Evolutionary conservation across 2,113 vertebrate genomes (phyloP).

Genomic region (Xenopus borealis): DNA sequence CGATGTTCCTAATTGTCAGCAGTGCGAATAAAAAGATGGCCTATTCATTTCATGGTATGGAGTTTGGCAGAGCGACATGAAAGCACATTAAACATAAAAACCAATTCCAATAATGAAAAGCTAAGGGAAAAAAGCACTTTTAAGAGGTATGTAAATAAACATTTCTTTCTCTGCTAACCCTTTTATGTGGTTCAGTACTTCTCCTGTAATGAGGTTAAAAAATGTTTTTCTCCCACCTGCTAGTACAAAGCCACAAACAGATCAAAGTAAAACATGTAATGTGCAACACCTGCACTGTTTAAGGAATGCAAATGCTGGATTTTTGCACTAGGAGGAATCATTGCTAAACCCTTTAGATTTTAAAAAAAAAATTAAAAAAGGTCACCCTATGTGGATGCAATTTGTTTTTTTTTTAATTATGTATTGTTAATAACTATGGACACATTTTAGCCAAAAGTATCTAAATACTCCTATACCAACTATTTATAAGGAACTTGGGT

Average conservation of each 20-base stretch:
- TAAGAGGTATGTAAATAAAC: constrained; percentile 30
- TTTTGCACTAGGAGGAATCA: constrained; percentile 20
- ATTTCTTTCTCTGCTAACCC: constrained; percentile 8
- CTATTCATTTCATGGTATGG: neutral
- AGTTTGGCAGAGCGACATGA: neutral
- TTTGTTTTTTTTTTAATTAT: no score
- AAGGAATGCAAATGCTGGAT: constrained; percentile 51
- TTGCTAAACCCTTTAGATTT: constrained; percentile 7
- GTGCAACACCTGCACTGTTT: constrained; percentile 54
- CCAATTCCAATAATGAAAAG: constrained; percentile 1
- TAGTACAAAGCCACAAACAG: constrained; percentile 56
- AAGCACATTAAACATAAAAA: neutral
- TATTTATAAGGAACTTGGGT: no score
- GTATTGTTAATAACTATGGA: no score
- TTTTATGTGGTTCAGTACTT: constrained; percentile 52
- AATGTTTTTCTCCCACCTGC: constrained; percentile 55
- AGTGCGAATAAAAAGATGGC: neutral
- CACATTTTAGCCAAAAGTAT: no score
- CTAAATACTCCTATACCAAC: no score
- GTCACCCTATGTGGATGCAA: no score
- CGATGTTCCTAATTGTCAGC: neutral
- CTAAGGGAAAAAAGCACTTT: constrained; percentile 4
- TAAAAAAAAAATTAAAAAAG: no score
- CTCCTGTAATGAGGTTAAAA: constrained; percentile 52
- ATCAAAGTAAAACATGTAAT: constrained; percentile 48